Base-by-base conservation (phyloP, 2,113 vertebrate genomes). In the Microtus montanus region DNA sequence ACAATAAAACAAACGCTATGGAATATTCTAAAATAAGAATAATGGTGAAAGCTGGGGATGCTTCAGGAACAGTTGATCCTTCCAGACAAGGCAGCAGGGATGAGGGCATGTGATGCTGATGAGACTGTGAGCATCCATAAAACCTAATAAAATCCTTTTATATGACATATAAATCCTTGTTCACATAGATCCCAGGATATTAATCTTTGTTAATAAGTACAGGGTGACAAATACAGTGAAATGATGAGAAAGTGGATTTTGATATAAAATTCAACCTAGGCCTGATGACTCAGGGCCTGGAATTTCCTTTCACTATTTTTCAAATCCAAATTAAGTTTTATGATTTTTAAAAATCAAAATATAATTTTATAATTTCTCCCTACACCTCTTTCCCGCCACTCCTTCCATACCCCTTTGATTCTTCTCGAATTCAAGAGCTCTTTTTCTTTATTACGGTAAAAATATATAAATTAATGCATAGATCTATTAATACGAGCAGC, bases 21-120 rank as follows among this genome's bases (percentile, higher is more conserved):
- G 49, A 90, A 84, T 47, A 92, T 88, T 92, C 35, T 74, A 84
- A 54, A 83, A 91, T 61, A 79, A n/a, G 17, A 74, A 74, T 44
- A 24, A 85, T 30, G 35, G 7, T 24, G 79, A 88, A 70, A 87
- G 24, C 17, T 61, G 54, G 12, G 13, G 5, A 74, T 11, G 1
- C 44, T 5, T 0, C n/a, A 58, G 1, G 4, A 84, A 20, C 13
- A 26, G 26, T 28, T 7, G 8, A 9, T 68, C 38, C 49, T 71
- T 94, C 61, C 82, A 79, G 74, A 78, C 41, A 78, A 74, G 68
- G 13, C 33, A 68, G 19, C 9, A 52, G 54, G 12, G 52, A 94
- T 66, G 49, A 94, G 63, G 86, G 41, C 19, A 35, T 75, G 13
- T 8, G 91, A 64, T 19, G 49, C 7, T 54, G 17, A 79, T 30